These are phyloP conservation scores for Dicrurus megarhynchus DNA, from an alignment of 2,113 vertebrate genomes.

Conservation along the genomic window DNA sequence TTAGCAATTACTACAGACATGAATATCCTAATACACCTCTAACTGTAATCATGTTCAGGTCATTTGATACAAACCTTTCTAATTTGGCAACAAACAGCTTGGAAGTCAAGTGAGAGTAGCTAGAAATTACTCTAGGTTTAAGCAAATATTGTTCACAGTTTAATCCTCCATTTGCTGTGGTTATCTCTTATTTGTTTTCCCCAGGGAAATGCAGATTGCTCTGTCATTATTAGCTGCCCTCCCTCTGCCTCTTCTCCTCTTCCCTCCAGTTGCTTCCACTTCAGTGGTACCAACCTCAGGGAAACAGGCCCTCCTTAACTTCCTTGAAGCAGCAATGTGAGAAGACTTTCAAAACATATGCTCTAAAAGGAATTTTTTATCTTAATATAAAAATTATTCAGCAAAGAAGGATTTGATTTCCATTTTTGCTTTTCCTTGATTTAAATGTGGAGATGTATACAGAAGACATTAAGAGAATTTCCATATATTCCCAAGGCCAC, in stretches of 20 bases:
- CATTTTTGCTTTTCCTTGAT: background rate
- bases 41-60: constrained; percentile 24
- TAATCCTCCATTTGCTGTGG: constrained; percentile 12
- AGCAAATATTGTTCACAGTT: constrained; percentile 3
- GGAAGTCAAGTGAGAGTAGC: constrained; percentile 32
- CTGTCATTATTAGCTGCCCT: background rate
- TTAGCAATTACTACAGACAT: constrained; percentile 30
- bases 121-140: constrained; percentile 26
- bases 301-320: background rate
- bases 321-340: background rate
- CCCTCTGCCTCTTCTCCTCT: background rate
- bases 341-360: background rate
- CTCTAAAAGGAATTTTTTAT: background rate
- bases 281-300: background rate
- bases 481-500: background rate
- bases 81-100: constrained; percentile 38
- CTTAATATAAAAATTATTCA: background rate
- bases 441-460: background rate
- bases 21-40: constrained; percentile 33
- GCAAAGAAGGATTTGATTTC: background rate
- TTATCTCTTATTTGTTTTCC: background rate
- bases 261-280: background rate
- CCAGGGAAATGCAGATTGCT: background rate
- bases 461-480: background rate
- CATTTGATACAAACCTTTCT: constrained; percentile 49